Base-by-base conservation (phyloP, 2,888 invertebrate species). In the Lepidochrysops patricia region DNA sequence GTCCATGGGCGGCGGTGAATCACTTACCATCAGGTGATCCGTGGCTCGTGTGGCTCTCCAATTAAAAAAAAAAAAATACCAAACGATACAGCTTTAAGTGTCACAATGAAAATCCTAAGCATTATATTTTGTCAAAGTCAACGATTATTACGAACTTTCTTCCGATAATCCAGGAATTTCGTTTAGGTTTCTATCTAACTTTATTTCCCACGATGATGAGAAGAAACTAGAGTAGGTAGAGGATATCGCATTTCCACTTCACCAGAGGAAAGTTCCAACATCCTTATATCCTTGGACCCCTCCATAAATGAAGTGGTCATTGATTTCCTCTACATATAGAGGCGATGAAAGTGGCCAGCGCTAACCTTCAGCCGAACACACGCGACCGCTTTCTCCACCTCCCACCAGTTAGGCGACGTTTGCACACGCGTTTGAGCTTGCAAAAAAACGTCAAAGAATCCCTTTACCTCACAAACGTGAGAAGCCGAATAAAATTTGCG, bases 371-470 rank as follows among this genome's bases (percentile, higher is more conserved):
- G 74, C 72, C 70, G 77, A 74, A 72, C 74, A 75, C 80, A 81
- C 80, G 82, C 80, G 75, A 80, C 77, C 66, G 84, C 87, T 87
- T 87, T 86, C 87, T 77, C 86, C 81, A 67, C 74, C 73, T 75
- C 77, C 81, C 43, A 43, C 19, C 43, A 43, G 43, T 43, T 37
- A 3, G 43, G 9, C 19, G 43, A 43, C 43, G 9, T 3, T 4
- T 9, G 43, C 43, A 43, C 43, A 43, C 43, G 19, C 19, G 43
- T 23, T 43, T 13, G 15, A 9, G n/a, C n/a, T 15, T 29, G 43
- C 19, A 15, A 9, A 43, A 43, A 37, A 37, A 23, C 43, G 43
- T 19, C 4, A 43, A 43, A 43, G 43, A 4, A 43, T 43, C 19
- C 4, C 9, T 43, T 4, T 15, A 43, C 1, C 3, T 43, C 4